Evolutionary conservation across 2,888 invertebrate species (phyloP), one percentile per base, ranked within the genome.

Genomic region (Rapana venosa): DNA sequence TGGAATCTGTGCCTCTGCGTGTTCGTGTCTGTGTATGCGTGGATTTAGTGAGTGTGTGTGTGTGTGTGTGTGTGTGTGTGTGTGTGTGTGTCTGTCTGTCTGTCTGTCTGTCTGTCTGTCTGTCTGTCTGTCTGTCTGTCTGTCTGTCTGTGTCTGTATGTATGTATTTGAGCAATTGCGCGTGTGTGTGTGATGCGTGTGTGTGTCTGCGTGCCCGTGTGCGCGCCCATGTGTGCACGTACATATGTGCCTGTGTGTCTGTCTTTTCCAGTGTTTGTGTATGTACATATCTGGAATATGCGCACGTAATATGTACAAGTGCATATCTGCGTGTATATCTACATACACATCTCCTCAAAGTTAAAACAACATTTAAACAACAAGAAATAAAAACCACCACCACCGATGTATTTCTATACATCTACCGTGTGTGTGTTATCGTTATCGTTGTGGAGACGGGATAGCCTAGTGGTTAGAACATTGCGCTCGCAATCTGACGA

Each of bases 1-100:
- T 47, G 47, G 2, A 8, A 47, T 47, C 2, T 47, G 47, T 47
- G 47, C 47, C 4, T 47, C 2, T 5, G 47, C 47, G 47, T 47
- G 47, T 47, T 47, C 8, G 47, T 47, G 8, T 47, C 47, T 47
- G 47, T 47, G 8, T 47, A 47, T 47, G n/a, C n/a, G n/a, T n/a
- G n/a, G n/a, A n/a, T n/a, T n/a, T n/a, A n/a, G 26, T 26, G 22
- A 87, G 88, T 30, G 77, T 90, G 8, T 81, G 32, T 70, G 66
- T 61, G 32, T 61, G 61, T 61, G n/a, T 87, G 30, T 47, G 30
- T 47, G n/a, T 58, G 30, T 87, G 87, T 30, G 30, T 30, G n/a
- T 58, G n/a, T 87, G 58, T 47, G n/a, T 47, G 56, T 61, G n/a
- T 87, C 8, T 47, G 30, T 47, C 8, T 66, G 35, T 87, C 70